phyloP scores from a whole-genome alignment of 2,797 vertebrate genomes.

The Rhabdophis nuchalis region DNA sequence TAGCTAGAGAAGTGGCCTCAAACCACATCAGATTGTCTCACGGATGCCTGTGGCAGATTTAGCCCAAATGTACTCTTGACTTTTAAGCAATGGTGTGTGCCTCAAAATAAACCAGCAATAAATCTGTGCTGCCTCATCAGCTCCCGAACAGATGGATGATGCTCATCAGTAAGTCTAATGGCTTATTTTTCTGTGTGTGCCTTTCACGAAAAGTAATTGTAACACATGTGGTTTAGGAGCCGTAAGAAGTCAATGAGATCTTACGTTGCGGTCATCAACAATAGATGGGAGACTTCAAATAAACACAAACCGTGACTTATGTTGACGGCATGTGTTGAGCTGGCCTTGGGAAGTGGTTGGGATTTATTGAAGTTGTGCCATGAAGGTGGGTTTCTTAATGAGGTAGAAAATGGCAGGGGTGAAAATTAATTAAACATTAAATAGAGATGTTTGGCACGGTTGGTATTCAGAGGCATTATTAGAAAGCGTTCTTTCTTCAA shows the following conservation, averaged over 20 bases:
- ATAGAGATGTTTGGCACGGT: background rate
- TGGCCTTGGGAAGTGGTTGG: constrained; percentile 11
- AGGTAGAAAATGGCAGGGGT: constrained; percentile 37
- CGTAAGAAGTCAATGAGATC: constrained; percentile 38
- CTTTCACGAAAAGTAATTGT: constrained; percentile 44
- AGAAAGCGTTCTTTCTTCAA: background rate
- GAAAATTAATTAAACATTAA: constrained; percentile 42
- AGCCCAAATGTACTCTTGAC: background rate
- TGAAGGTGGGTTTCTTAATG: constrained; percentile 19
- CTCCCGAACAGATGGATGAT: constrained; percentile 63
- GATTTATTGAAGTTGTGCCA: constrained; percentile 29
- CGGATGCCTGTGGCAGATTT: background rate
- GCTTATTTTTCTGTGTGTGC: constrained; percentile 32
- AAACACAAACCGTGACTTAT: constrained; percentile 5
- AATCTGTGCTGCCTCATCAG: constrained; percentile 54
- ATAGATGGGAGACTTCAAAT: background rate
- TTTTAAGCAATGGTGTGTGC: background rate
- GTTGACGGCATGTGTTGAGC: constrained; percentile 7
- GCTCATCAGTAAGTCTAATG: constrained; percentile 38
- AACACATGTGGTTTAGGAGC: background rate
- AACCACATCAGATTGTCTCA: background rate
- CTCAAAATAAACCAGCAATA: constrained; percentile 27
- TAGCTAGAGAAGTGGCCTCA: background rate
- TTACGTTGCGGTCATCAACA: background rate
- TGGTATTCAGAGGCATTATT: background rate